Conservation (phyloP, 2,113 vertebrate genomes). For the Budorcas taxicolor region DNA sequence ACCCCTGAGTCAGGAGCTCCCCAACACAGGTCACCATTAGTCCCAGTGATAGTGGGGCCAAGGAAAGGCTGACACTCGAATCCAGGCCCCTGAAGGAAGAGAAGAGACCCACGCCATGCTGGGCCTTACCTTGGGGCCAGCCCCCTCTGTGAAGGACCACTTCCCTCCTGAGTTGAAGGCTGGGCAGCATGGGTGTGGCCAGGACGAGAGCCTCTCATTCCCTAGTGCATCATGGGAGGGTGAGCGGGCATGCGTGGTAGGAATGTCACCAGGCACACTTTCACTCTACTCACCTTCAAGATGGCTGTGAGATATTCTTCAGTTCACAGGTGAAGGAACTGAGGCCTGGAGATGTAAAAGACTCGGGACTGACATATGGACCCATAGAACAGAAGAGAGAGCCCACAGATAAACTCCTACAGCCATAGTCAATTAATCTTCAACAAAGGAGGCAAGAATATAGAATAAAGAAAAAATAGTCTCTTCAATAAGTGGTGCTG, state of each 20-base stretch:
- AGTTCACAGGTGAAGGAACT: background rate
- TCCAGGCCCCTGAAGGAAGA: background rate
- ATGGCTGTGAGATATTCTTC: background rate
- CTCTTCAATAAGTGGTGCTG: background rate
- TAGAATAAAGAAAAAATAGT: background rate
- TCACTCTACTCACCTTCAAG: background rate
- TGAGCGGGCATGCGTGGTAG: rapidly evolving
- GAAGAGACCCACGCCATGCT: background rate
- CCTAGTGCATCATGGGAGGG: background rate
- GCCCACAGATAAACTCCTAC: background rate
- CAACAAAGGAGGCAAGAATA: background rate
- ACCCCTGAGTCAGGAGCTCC: background rate
- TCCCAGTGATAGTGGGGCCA: no score
- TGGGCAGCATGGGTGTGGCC: background rate
- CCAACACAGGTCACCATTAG: background rate
- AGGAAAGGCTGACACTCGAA: background rate
- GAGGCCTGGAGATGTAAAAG: background rate
- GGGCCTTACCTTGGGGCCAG: background rate
- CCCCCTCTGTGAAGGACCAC: background rate
- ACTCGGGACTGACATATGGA: background rate
- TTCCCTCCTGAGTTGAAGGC: background rate
- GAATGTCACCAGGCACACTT: background rate
- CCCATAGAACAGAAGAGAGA: background rate
- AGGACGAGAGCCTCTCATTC: background rate
- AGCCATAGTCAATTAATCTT: background rate